Conservation (phyloP, 2,113 vertebrate genomes). For the Thermophis baileyi region DNA sequence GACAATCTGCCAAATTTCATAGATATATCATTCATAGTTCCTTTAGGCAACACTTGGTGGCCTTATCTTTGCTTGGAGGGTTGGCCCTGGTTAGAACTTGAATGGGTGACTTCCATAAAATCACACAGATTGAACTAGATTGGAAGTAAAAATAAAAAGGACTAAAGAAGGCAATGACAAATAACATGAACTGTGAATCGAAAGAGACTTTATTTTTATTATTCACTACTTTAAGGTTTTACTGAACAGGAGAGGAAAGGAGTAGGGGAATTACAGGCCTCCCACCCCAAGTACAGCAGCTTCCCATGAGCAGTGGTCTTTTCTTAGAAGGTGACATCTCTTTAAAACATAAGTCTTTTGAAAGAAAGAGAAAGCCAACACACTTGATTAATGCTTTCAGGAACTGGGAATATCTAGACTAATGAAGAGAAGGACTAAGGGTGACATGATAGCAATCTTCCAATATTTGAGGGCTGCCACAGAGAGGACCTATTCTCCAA, state of each 20-base stretch:
- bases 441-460: neutral
- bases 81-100: neutral
- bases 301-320: neutral
- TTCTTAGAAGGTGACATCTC: neutral
- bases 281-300: neutral
- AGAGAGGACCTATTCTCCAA: neutral
- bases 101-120: neutral
- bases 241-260: neutral
- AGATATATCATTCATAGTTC: neutral
- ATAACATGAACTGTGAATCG: neutral
- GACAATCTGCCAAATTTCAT: neutral
- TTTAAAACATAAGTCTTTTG: neutral
- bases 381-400: neutral
- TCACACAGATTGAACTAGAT: neutral
- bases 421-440: neutral
- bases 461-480: neutral
- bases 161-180: neutral
- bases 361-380: neutral
- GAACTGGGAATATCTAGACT: neutral
- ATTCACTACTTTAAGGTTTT: neutral
- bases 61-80: neutral
- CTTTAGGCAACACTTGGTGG: neutral
- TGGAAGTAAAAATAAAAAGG: neutral
- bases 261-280: neutral
- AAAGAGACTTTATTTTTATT: neutral